phyloP scores from a whole-genome alignment of 2,797 vertebrate species.

The Falco naumanni region DNA sequence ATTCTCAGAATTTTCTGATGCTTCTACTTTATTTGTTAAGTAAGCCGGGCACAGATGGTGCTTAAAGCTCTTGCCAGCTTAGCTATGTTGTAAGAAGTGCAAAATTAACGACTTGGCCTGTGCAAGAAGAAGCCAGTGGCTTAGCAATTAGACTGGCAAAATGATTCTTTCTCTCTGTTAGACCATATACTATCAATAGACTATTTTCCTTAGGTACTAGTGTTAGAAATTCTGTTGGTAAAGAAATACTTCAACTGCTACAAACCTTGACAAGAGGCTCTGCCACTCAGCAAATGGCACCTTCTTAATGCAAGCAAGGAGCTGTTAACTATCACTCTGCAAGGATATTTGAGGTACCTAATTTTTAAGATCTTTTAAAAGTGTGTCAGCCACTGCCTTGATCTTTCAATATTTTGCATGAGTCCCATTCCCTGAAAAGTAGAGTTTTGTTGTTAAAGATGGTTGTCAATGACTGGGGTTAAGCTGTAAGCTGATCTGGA shows the following conservation, averaged over 20 bases:
- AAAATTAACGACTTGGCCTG: neutral
- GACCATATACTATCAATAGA: neutral
- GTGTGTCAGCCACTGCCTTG: neutral
- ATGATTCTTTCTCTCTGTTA: neutral
- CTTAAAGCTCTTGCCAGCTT: neutral
- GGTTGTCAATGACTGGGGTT: conserved; percentile 63
- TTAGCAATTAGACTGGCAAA: neutral
- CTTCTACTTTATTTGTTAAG: neutral
- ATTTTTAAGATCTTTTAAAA: neutral
- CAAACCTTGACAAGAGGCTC: neutral
- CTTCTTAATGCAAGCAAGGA: neutral
- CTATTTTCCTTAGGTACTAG: neutral
- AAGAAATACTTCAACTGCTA: neutral
- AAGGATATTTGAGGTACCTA: neutral
- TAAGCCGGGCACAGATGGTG: neutral
- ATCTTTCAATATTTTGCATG: neutral
- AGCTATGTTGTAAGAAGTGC: neutral
- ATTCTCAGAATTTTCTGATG: neutral
- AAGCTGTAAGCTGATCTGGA: conserved; percentile 87
- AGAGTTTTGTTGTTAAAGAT: conserved; percentile 76
- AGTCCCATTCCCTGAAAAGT: neutral
- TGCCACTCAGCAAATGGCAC: neutral
- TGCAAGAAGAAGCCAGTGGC: neutral
- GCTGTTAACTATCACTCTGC: neutral
- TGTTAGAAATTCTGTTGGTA: neutral